Base-by-base conservation (phyloP, 2,888 invertebrate genomes). In the Tinea trinotella region DNA sequence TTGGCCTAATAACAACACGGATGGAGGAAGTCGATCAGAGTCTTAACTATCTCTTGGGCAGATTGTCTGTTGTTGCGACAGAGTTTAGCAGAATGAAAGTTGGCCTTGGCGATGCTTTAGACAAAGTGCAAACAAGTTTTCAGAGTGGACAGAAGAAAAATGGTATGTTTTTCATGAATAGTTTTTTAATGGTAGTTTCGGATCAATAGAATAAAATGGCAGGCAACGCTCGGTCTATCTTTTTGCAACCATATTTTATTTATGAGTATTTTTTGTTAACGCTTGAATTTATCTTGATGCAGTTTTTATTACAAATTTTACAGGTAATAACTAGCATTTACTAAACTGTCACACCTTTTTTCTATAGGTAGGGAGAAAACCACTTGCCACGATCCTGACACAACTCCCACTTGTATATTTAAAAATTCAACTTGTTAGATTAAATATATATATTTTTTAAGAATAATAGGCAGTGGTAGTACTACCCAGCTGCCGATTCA, bases 21-120 rank as follows among this genome's bases (percentile, higher is more conserved):
- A 93, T 96, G 89, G 68, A 87, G 1, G 92, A 93, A 67, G 91
- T 96, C 20, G 93, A 93, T 60, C 91, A 91, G 54, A 93, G 96
- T 72, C 83, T 96, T 57, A 96, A 96, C 75, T 94, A 90, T 68
- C 85, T 95, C 48, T 76, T 96, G 57, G 95, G 95, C 4, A 87
- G 92, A 55, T 76, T 96, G 56, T 92, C 93, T 0, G 77, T 96
- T 5, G 93, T 94, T 24, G 93, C 94, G 1, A 93, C 93, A 61
- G 95, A 96, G 73, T 96, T 96, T 76, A 92, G 91, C 65, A 89
- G 90, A 65, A 94, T 96, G 59, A 94, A 94, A 69, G 79, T 85
- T 0, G 93, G 93, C 0, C 82, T 96, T 0, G 91, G 92, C 0
- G 88, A 90, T 10, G 92, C 93, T 0, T 70, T 95, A 54, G 91